phyloP scores from a whole-genome alignment of 1,140 invertebrate species.

The Atta texana region DNA sequence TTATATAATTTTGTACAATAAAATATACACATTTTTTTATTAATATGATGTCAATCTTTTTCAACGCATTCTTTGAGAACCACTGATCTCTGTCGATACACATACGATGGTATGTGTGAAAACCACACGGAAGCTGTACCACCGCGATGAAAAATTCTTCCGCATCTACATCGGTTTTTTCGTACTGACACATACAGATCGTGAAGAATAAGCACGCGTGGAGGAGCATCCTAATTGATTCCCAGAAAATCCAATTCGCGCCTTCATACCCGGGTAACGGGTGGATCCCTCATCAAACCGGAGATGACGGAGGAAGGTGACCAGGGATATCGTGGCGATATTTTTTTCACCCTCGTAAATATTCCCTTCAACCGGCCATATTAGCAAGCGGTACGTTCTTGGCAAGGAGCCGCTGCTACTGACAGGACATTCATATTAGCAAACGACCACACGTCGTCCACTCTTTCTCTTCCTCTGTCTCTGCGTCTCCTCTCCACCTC shows the following conservation, averaged over 20 bases:
- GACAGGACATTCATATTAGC: slow-evolving; percentile 84
- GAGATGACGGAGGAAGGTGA: slow-evolving; percentile 59
- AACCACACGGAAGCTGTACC: slow-evolving; percentile 37
- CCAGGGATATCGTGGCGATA: slow-evolving; percentile 68
- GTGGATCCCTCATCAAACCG: slow-evolving; percentile 37
- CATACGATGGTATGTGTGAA: background rate
- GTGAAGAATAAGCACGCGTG: slow-evolving; percentile 42
- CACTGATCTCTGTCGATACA: slow-evolving; percentile 39
- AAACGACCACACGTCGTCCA: slow-evolving; percentile 71
- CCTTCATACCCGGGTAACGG: slow-evolving; percentile 42
- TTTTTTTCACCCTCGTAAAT: slow-evolving; percentile 83
- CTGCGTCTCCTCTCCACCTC: slow-evolving; percentile 53
- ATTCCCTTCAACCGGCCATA: slow-evolving; percentile 81
- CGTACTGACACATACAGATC: slow-evolving; percentile 38
- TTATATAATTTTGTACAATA: slow-evolving; percentile 4
- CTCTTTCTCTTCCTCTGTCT: slow-evolving; percentile 72
- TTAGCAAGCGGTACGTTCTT: slow-evolving; percentile 82
- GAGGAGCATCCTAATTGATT: slow-evolving; percentile 62
- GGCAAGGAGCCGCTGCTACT: slow-evolving; percentile 84
- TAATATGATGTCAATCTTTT: background rate
- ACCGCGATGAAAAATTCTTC: slow-evolving; percentile 47
- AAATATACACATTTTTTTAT: background rate
- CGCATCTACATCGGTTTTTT: slow-evolving; percentile 36
- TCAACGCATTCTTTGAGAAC: background rate
- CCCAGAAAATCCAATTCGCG: slow-evolving; percentile 66